Base-by-base conservation (phyloP, 2,888 invertebrate genomes). In the Lobophora halterata region DNA sequence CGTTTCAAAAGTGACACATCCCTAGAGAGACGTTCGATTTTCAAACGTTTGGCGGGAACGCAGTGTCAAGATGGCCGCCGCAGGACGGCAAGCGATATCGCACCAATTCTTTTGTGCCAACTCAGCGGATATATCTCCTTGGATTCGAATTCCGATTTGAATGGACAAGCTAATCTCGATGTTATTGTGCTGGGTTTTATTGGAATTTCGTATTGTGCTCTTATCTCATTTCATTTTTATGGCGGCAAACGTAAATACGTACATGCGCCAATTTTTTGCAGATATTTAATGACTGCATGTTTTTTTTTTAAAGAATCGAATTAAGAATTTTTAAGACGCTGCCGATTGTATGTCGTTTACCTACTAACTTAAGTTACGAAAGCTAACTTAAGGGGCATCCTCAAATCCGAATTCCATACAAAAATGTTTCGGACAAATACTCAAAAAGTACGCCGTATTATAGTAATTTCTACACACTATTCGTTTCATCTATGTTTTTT, bases 101-200 rank as follows among this genome's bases (percentile, higher is more conserved):
- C 77, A 63, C 77, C 83, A 79, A 82, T 86, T 81, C 83, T 83
- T 86, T 79, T 74, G 76, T 52, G 49, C 45, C 46, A 48, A 57
- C 62, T 65, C 65, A 52, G 52, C 66, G 69, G 67, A 78, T 75
- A 74, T 77, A 73, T 73, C 76, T 78, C 72, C 37, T 43, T 37
- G 32, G 36, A 37, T 43, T 75, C 62, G 66, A 74, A 73, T 79
- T 75, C 72, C 65, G 70, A 73, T 74, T 73, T 67, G 70, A 76
- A 73, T 73, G 71, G 79, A 80, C 77, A 72, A 68, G 69, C 69
- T 79, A 78, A 81, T 79, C 76, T 73, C 54, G 61, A 58, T 65
- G 73, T 77, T 73, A 69, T 72, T 76, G 69, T 68, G 61, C 63
- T 52, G 64, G 63, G 69, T 62, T 58, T 61, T 61, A 53, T 58